These are phyloP conservation scores for Onychostruthus taczanowskii DNA, from an alignment of 2,113 vertebrate genomes.

Conservation along the genomic window DNA sequence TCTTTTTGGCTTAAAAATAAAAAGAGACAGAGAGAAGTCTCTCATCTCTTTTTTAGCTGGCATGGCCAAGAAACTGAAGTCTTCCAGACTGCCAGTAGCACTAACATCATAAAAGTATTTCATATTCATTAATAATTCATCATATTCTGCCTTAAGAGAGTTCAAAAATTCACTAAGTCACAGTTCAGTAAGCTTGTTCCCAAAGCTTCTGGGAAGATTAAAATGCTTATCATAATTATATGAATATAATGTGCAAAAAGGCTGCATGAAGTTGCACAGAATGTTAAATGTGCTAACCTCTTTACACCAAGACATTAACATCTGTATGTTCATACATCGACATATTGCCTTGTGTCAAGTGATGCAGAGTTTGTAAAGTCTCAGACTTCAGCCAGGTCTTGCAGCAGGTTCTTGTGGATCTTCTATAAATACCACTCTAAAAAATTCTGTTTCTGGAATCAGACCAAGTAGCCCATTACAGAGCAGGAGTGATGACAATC, in stretches of 20 bases:
- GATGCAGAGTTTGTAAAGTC: neutral
- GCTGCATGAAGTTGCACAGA: neutral
- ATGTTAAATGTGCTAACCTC: neutral
- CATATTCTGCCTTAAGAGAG: constrained; percentile 3
- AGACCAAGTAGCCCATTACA: neutral
- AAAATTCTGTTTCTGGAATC: neutral
- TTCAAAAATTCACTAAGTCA: constrained; percentile 35
- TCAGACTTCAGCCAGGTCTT: neutral
- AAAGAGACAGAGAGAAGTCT: neutral
- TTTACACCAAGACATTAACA: neutral
- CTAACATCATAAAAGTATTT: neutral
- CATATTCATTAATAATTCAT: constrained; percentile 42
- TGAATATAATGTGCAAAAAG: neutral
- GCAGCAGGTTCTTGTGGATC: neutral
- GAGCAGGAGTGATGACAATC: neutral
- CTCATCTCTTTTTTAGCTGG: neutral
- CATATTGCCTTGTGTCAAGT: neutral
- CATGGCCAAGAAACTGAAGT: neutral
- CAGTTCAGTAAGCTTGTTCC: constrained; percentile 1
- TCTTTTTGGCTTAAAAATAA: neutral
- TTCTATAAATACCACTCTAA: neutral
- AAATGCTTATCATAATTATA: constrained; percentile 8
- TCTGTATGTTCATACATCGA: neutral
- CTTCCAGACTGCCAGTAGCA: constrained; percentile 1
- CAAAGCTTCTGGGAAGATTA: constrained; percentile 2